Base-by-base conservation (phyloP, 23 tunicate species). In the Styela clava region DNA sequence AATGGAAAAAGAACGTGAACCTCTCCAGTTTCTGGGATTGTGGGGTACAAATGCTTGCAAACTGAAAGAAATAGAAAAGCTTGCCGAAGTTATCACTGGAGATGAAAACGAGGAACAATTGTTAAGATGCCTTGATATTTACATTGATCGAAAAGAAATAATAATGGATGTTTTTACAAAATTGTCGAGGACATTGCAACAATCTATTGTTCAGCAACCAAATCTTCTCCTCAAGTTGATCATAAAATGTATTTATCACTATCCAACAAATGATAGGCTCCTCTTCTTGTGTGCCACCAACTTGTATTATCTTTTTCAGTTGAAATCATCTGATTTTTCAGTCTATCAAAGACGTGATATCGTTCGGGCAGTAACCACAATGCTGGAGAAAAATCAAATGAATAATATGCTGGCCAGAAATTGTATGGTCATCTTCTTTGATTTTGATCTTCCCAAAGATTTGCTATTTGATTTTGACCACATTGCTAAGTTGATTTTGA, bases 371-470 rank as follows among this genome's bases (percentile, higher is more conserved):
- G 31, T 85, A 12, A 69, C 85, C 61, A 76, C 32, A 61, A 62
- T 64, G 16, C 0, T 89, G 63, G 78, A 81, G 25, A 33, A 35
- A 31, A 79, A 81, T 33, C 67, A 31, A 37, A 76, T 27, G 62
- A 73, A 79, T n/a, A 44, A 61, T 2, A 20, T 62, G 70, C 33
- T 89, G 32, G 74, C 79, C 1, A 85, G 86, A 19, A 89, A 85
- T 35, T 63, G 73, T 24, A 35, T 89, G 32, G 52, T 89, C 44
- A 79, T 79, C 24, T 68, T 89, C 20, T 84, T 77, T 27, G 81
- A 74, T 34, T 89, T 89, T 64, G 86, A 89, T 18, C 35, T 89
- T 19, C 95, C 95, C 33, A 78, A 78, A 18, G 89, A 89, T 36
- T 79, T 89, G 30, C 81, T 82, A 9, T 82, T 63, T 44, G 81